Evolutionary conservation across 2,888 invertebrate species (phyloP), one percentile per base, ranked within the genome.

Genomic region (Ichneumoninae sp.): DNA sequence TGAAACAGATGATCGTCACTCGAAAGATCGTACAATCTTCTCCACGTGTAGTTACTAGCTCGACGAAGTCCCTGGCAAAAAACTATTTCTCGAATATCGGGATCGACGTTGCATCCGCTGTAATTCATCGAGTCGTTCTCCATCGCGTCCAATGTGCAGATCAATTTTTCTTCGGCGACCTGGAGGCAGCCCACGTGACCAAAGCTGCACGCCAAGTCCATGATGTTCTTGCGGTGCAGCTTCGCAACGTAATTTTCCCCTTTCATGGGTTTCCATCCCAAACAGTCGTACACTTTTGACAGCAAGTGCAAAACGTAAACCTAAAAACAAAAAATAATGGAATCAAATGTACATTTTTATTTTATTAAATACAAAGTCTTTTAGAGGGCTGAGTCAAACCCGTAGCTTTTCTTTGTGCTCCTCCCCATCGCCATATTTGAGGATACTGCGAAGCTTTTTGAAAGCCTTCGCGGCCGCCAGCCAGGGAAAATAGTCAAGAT

Each of bases 401-500:
- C 47, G n/a, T 33, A 57, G 47, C 30, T 66, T 47, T 57, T 10
- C 33, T 57, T 57, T 74, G 26, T 60, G 40, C 5, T 66, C 16
- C 16, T 22, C 52, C 19, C 26, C 7, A 72, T 40, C 1, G 85
- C 65, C 13, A 19, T 76, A 22, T 22, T 65, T n/a, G 52, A 70
- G 19, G 89, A 76, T 57, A 83, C 81, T 60, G 52, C 79, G 72
- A 50, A 74, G 36, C 19, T 80, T 75, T 60, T 47, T 96, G 22
- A 98, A 94, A 33, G 96, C 96, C 0, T 95, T 95, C 3, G 97
- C 94, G 0, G 97, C 97, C 0, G 97, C 95, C 89, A 96, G 96
- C 98, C 98, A 98, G 0, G 98, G 98, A 1, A 97, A 96, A 91
- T 96, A 97, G 86, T 97, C 97, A 13, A 95, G 94, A 93, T 97